Conservation (phyloP, 2,888 invertebrate species). For the Andricus curvator region DNA sequence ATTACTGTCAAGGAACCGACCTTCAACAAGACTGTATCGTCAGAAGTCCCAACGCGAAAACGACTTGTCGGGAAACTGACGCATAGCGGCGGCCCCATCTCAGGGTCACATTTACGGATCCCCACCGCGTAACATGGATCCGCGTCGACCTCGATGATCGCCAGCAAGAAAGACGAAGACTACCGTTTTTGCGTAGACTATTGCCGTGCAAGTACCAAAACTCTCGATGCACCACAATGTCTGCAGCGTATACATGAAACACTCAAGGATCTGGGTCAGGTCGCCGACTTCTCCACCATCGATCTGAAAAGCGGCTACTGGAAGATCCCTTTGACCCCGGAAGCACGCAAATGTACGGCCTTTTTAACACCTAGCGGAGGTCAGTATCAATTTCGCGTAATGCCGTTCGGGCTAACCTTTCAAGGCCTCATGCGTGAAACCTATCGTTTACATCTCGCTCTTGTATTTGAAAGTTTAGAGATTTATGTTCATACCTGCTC, state of each 20-base stretch:
- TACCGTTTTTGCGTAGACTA: constrained; percentile 56
- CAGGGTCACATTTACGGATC: background rate
- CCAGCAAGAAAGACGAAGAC: constrained; percentile 46
- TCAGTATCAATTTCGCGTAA: no score
- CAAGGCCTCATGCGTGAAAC: no score
- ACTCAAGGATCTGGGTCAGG: constrained; percentile 59
- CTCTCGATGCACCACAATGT: constrained; percentile 51
- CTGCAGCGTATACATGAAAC: constrained; percentile 58
- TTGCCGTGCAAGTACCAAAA: constrained; percentile 57
- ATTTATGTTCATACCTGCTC: no score
- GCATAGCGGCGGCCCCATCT: background rate
- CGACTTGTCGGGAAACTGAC: background rate
- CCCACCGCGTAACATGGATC: background rate
- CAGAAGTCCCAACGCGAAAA: background rate
- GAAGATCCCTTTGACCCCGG: constrained; percentile 63
- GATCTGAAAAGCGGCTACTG: constrained; percentile 66
- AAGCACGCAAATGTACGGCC: background rate
- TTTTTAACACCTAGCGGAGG: no score
- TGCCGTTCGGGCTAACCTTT: no score
- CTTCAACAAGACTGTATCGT: background rate
- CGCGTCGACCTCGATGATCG: constrained; percentile 18
- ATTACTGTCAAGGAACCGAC: background rate
- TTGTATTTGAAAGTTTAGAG: no score
- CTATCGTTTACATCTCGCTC: no score
- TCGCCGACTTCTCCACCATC: constrained; percentile 61